Percentiles rank a stretch among this genome's conserved stretches.
Conservation (phyloP, 1,140 invertebrate genomes). For the Ganaspis sp. region DNA sequence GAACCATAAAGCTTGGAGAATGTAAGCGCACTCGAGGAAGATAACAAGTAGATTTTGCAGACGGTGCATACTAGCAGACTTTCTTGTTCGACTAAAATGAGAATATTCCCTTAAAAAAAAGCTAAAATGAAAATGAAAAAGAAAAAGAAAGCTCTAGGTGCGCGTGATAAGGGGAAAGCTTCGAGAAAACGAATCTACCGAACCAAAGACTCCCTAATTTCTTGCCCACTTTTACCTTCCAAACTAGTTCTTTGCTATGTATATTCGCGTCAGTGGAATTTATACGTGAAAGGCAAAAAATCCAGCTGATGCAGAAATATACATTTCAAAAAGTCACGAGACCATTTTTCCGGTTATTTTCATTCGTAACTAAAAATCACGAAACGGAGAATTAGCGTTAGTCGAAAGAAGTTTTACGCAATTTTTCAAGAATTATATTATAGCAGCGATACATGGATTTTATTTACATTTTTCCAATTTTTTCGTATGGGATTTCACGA, state of each 20-base stretch:
- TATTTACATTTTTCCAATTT: no score
- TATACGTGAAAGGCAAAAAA: neutral
- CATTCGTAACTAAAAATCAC: no score
- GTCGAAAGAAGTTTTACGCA: neutral
- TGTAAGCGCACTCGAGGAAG: conserved; percentile 43
- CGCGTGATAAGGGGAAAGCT: conserved; percentile 25
- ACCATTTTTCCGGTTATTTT: no score
- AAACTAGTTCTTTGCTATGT: neutral
- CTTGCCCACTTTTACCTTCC: neutral
- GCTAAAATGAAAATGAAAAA: no score
- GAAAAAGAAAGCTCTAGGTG: neutral
- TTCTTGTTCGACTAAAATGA: conserved; percentile 43
- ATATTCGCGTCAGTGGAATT: neutral
- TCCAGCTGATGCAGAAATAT: neutral
- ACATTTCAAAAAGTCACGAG: neutral
- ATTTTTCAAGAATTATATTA: no score
- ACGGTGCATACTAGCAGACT: conserved; percentile 31
- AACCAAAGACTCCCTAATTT: conserved; percentile 28
- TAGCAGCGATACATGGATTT: no score
- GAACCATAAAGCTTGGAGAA: conserved; percentile 46
- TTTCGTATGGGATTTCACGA: no score
- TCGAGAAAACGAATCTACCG: conserved; percentile 26
- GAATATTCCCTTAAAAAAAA: conserved; percentile 35
- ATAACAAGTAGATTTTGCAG: conserved; percentile 43
- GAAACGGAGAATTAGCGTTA: no score